phyloP scores from a whole-genome alignment of 1,140 invertebrate species.

The Caenorhabditis inopinata region DNA sequence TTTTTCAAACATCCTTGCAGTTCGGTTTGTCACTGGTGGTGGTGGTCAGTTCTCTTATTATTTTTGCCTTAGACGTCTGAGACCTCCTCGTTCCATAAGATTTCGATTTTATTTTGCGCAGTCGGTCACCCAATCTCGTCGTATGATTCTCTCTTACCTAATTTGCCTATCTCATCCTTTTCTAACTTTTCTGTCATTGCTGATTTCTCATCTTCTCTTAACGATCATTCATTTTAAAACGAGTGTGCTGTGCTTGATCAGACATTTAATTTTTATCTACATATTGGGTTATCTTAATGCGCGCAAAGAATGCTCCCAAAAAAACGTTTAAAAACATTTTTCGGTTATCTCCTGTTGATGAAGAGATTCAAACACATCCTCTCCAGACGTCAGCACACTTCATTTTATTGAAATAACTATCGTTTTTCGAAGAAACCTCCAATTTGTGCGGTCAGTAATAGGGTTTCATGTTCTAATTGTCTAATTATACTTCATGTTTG shows the following conservation, averaged over 20 bases:
- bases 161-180: conserved; percentile 9
- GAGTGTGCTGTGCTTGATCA: no score
- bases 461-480: background rate
- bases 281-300: no score
- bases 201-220: background rate
- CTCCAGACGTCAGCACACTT: no score
- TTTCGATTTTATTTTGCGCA: background rate
- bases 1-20: conserved; percentile 4
- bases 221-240: background rate
- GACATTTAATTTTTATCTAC: no score
- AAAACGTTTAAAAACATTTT: no score
- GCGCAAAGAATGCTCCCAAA: no score
- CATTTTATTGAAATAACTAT: no score
- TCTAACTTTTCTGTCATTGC: background rate
- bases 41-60: conserved; percentile 30
- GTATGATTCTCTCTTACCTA: no score
- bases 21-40: background rate
- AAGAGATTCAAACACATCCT: no score
- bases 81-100: background rate
- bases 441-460: background rate
- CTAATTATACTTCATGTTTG: conserved; percentile 15
- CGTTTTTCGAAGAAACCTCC: background rate
- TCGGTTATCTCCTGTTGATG: no score
- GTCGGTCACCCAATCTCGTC: background rate
- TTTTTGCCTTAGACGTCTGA: background rate